Percentiles rank a stretch among this genome's conserved stretches.
phyloP scores from a whole-genome alignment of 2,113 vertebrate genomes.

The Cephalopterus ornatus region DNA sequence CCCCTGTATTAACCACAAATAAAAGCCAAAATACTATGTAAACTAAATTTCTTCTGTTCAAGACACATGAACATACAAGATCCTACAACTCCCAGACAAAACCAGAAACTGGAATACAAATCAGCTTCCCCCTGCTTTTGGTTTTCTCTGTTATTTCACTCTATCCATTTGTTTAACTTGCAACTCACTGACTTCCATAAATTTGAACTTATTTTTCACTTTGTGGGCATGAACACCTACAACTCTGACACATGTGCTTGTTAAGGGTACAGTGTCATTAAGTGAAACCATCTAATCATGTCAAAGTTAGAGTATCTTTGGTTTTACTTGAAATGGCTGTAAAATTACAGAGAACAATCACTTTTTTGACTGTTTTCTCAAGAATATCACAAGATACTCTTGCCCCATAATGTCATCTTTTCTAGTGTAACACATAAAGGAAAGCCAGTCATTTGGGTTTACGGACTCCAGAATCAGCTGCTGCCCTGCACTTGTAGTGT shows the following conservation, averaged over 20 bases:
- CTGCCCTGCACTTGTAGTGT: neutral
- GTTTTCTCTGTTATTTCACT: neutral
- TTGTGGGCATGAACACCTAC: neutral
- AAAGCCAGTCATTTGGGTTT: neutral
- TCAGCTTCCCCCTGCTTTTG: fast-evolving
- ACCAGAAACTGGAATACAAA: neutral
- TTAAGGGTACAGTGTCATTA: neutral
- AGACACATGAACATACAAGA: neutral
- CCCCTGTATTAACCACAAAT: neutral
- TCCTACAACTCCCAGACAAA: neutral
- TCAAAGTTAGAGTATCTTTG: neutral
- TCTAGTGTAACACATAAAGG: neutral
- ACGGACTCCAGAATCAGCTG: neutral
- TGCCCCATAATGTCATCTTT: neutral
- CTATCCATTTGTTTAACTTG: neutral
- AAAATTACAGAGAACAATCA: neutral
- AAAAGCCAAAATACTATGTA: neutral
- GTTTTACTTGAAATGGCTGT: neutral
- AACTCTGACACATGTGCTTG: neutral
- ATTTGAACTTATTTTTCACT: neutral
- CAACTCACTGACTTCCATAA: neutral
- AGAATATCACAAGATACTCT: neutral
- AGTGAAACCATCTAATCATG: neutral
- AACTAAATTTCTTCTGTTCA: neutral
- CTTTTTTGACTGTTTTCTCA: neutral